These are phyloP conservation scores for Myotis myotis DNA, from an alignment of 2,797 vertebrate genomes.

Conservation along the genomic window DNA sequence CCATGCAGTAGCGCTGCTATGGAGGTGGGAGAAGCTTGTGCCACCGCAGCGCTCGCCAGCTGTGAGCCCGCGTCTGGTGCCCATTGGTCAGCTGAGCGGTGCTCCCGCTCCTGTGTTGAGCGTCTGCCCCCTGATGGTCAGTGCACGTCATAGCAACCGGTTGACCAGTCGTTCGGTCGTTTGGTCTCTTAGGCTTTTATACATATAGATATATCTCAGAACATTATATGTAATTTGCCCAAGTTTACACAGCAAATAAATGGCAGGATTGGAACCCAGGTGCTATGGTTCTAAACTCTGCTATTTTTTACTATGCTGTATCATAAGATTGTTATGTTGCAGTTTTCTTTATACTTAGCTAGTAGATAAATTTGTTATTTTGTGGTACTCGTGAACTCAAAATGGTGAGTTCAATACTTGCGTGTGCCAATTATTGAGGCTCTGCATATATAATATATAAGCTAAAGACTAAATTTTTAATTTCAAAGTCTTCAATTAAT, in stretches of 20 bases:
- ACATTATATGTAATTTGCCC: not conserved
- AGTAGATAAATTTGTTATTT: not conserved
- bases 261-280: not conserved
- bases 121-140: too few species aligned
- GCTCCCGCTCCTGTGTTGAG: too few species aligned
- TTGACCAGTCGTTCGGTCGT: too few species aligned
- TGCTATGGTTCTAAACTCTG: not conserved
- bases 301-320: not conserved
- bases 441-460: not conserved
- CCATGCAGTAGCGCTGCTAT: too few species aligned
- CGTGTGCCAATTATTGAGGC: not conserved
- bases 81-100: too few species aligned
- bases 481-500: constrained; percentile 8
- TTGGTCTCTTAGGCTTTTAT: not conserved
- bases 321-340: constrained; percentile 6
- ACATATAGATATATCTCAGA: not conserved
- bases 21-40: too few species aligned
- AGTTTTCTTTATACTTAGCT: constrained; percentile 47
- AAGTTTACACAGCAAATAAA: not conserved
- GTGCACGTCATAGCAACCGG: too few species aligned
- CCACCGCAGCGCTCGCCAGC: too few species aligned
- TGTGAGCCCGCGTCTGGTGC: too few species aligned
- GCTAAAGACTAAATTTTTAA: not conserved
- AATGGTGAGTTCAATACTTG: not conserved
- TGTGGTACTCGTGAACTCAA: constrained; percentile 1